Base-by-base conservation (phyloP, 2,888 invertebrate species). In the Pristionchus arcanus region DNA sequence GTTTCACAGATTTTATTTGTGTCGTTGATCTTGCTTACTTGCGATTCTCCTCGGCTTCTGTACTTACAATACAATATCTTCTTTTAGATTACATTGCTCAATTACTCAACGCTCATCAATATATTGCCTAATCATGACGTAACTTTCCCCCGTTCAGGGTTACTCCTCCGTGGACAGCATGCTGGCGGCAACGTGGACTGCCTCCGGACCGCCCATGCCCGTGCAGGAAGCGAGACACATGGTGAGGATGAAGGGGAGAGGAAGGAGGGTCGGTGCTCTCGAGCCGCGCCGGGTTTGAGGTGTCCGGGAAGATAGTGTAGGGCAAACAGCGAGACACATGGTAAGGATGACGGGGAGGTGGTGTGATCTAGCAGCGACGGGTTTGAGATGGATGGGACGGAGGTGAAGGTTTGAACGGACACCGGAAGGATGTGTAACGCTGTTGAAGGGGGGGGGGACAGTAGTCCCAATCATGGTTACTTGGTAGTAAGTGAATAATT, bases 191-290 rank as follows among this genome's bases (percentile, higher is more conserved):
- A 77, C 88, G 19, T 88, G 88, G 88, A 59, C 88, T 21, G 74
- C 55, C 21, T n/a, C 74, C 25, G 88, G 88, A 13, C 89, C 89
- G 28, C 91, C 92, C 0, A 68, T 92, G 49, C 59, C 89, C 0
- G 49, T 92, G 11, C 28, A 59, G 0, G 93, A 93, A 37, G 90
- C 89, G 28, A 90, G 92, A 21, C 92, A 91, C 81, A 90, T 92
- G 31, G 91, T 93, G 13, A 93, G 68, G 1, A 37, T 49, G 9
- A 49, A 49, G 42, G 11, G 21, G 59, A 53, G 25, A 59, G 15
- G 59, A 53, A n/a, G n/a, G n/a, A n/a, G n/a, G n/a, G n/a, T n/a
- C n/a, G 42, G 9, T 3, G 42, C 11, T 9, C 42, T 49, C 42
- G 9, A 49, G 9, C 1, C 42, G 42, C 4, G 42, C 4, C 42